A percentile compares a stretch with the other conserved stretches of the same genome.
phyloP scores from a whole-genome alignment of 2,113 vertebrate species.

The Silurus meridionalis region DNA sequence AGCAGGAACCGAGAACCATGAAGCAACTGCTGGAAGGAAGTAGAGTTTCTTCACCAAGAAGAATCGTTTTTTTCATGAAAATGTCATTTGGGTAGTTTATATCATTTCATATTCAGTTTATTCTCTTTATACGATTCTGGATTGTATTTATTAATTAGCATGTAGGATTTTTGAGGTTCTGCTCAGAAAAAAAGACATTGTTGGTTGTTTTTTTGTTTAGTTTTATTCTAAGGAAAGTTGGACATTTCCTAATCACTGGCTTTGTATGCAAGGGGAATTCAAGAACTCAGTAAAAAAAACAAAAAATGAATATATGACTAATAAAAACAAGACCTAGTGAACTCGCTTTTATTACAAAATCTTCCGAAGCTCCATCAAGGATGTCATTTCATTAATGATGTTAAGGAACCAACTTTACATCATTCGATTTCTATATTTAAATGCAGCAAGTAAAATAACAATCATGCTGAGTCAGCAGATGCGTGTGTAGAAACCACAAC shows the following conservation, averaged over 20 bases:
- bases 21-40: background rate
- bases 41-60: background rate
- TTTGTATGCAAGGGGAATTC: background rate
- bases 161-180: background rate
- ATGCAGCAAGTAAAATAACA: background rate
- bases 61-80: background rate
- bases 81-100: background rate
- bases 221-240: background rate
- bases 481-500: background rate
- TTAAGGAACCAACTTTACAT: background rate
- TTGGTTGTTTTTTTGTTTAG: background rate
- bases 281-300: background rate
- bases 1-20: background rate
- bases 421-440: background rate
- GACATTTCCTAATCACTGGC: background rate
- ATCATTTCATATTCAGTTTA: background rate
- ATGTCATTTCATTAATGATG: background rate
- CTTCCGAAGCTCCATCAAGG: background rate
- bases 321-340: background rate
- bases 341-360: background rate
- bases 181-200: background rate
- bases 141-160: background rate
- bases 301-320: background rate
- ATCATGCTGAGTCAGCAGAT: background rate
- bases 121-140: background rate